phyloP scores from a whole-genome alignment of 1,140 invertebrate genomes.

The Spodoptera frugiperda region DNA sequence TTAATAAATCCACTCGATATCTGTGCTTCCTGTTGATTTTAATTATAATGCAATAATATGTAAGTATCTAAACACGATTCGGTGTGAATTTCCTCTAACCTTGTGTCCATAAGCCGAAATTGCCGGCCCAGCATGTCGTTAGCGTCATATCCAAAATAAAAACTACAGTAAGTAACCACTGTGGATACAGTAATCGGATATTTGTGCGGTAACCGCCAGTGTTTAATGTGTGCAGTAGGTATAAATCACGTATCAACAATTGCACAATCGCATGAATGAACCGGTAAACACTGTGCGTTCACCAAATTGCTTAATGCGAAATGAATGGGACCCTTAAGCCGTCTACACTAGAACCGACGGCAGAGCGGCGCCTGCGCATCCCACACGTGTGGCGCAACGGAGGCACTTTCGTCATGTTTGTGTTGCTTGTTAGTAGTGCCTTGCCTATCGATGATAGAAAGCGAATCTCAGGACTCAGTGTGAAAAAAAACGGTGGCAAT shows the following conservation, averaged over 20 bases:
- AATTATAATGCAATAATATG: constrained; percentile 26
- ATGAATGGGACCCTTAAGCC: constrained; percentile 82
- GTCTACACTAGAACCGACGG: constrained; percentile 67
- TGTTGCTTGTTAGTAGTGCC: constrained; percentile 72
- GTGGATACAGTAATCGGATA: constrained; percentile 40
- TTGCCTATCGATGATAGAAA: constrained; percentile 74
- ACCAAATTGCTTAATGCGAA: constrained; percentile 83
- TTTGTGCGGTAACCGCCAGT: constrained; percentile 39
- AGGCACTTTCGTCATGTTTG: constrained; percentile 82
- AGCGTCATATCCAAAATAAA: constrained; percentile 21
- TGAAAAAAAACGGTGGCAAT: constrained; percentile 55
- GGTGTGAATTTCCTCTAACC: constrained; percentile 48
- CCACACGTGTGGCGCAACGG: constrained; percentile 83
- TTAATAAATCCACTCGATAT: constrained; percentile 41
- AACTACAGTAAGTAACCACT: constrained; percentile 8
- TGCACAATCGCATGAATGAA: constrained; percentile 80
- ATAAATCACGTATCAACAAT: constrained; percentile 51
- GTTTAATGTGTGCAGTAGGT: constrained; percentile 29
- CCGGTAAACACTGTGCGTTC: constrained; percentile 78
- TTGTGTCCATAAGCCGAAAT: constrained; percentile 31
- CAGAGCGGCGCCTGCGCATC: constrained; percentile 78
- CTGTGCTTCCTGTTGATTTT: constrained; percentile 44
- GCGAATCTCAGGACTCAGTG: constrained; percentile 65
- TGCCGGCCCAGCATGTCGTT: constrained; percentile 8
- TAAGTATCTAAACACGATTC: constrained; percentile 9